Percentiles rank a stretch among this genome's conserved stretches.
Conservation (phyloP, 64 coral and sea anemone genomes). For the Montipora efflorescens region DNA sequence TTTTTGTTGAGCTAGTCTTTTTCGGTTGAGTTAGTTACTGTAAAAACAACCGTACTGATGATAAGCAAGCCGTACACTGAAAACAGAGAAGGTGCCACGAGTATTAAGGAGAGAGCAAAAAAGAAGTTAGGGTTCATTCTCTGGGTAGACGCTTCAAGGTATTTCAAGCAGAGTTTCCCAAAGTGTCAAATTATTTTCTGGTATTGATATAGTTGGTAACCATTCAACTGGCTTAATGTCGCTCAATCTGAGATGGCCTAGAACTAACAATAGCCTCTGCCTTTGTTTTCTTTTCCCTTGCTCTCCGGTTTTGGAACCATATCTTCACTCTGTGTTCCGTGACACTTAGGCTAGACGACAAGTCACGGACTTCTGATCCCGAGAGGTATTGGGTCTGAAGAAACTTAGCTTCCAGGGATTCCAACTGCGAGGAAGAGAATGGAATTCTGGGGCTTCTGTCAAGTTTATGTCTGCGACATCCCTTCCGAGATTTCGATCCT, state of each 20-base stretch:
- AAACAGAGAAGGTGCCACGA: no score
- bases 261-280: background rate
- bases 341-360: constrained; percentile 83
- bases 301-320: constrained; percentile 95
- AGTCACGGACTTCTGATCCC: constrained; percentile 80
- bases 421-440: constrained; percentile 82
- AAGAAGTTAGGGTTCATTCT: no score
- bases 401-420: constrained; percentile 83
- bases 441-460: constrained; percentile 94
- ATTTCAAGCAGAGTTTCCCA: no score
- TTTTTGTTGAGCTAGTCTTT: no score
- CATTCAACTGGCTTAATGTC: background rate
- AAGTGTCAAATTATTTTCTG: background rate
- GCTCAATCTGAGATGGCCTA: background rate
- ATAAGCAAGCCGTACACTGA: no score
- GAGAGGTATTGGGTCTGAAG: constrained; percentile 89
- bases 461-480: constrained; percentile 74
- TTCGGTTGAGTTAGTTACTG: no score
- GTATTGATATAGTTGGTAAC: background rate
- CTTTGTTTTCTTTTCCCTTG: constrained; percentile 81
- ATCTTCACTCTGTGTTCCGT: constrained; percentile 95
- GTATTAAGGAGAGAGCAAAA: no score
- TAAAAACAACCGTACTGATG: no score
- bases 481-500: constrained; percentile 87
- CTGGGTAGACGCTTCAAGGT: no score